Evolutionary conservation across 2,113 vertebrate species (phyloP).

Genomic region (Xiphophorus couchianus): DNA sequence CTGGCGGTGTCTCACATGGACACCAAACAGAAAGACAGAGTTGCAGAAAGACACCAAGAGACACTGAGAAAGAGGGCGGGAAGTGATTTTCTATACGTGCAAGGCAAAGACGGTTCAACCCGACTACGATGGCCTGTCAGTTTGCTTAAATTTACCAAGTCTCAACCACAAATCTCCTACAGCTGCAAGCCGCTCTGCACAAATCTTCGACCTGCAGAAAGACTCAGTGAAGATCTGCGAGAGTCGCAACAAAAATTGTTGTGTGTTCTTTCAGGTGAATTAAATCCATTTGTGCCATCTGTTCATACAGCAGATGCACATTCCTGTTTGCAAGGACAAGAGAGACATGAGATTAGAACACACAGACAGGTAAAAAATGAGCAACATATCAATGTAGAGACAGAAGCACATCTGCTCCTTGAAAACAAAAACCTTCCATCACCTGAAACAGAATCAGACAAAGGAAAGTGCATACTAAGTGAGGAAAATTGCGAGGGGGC

Average conservation of each 20-base stretch:
- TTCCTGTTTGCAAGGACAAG: constrained; percentile 56
- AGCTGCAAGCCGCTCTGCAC: constrained; percentile 90
- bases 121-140: constrained; percentile 90
- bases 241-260: constrained; percentile 29
- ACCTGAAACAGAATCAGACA: constrained; percentile 39
- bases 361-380: constrained; percentile 41
- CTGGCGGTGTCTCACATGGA: constrained; percentile 18
- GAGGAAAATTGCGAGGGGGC: constrained; percentile 36
- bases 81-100: constrained; percentile 82
- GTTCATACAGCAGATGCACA: constrained; percentile 41
- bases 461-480: constrained; percentile 48
- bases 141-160: constrained; percentile 89
- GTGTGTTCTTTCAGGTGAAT: constrained; percentile 36
- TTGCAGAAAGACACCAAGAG: constrained; percentile 34
- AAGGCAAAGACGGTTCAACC: constrained; percentile 87
- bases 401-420: constrained; percentile 67
- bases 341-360: constrained; percentile 30
- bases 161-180: constrained; percentile 90
- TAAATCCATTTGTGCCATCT: constrained; percentile 26
- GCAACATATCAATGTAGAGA: constrained; percentile 34
- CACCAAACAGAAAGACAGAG: constrained; percentile 15
- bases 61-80: constrained; percentile 20
- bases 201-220: constrained; percentile 68
- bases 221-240: constrained; percentile 26
- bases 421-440: constrained; percentile 57